phyloP scores from a whole-genome alignment of 1,140 invertebrate species.

The Drosophila oshimai region DNA sequence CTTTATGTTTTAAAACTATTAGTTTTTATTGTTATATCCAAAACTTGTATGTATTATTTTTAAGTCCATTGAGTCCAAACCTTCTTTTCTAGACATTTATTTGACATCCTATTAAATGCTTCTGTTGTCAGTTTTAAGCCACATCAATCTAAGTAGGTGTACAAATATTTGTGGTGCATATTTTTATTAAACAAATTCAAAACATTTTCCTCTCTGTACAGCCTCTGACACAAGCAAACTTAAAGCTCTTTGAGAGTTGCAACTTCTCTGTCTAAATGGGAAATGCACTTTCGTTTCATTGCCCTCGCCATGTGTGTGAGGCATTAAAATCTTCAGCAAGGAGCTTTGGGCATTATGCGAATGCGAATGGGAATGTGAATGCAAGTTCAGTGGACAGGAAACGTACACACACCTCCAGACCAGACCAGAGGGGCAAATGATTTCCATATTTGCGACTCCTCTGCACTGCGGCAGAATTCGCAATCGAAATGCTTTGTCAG shows the following conservation, averaged over 20 bases:
- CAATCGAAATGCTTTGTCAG: slow-evolving; percentile 28
- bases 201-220: neutral
- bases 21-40: no score
- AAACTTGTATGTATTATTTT: no score
- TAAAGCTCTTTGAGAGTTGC: slow-evolving; percentile 27
- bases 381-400: slow-evolving; percentile 69
- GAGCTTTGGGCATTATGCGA: slow-evolving; percentile 2
- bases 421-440: slow-evolving; percentile 20
- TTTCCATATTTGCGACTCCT: slow-evolving; percentile 26
- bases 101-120: no score
- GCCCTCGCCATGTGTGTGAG: slow-evolving; percentile 20
- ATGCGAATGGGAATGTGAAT: slow-evolving; percentile 38
- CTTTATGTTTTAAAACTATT: no score
- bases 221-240: neutral
- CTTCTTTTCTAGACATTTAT: no score
- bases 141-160: no score
- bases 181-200: no score
- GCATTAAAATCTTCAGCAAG: slow-evolving; percentile 12
- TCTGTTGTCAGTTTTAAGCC: no score
- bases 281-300: slow-evolving; percentile 54
- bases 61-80: no score
- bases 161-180: no score
- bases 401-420: slow-evolving; percentile 17
- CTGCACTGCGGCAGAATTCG: slow-evolving; percentile 32
- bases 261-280: slow-evolving; percentile 36